Percentiles rank a stretch among this genome's conserved stretches.
Evolutionary conservation across 2,797 vertebrate genomes (phyloP).

Genomic region (Knipowitschia caucasica): DNA sequence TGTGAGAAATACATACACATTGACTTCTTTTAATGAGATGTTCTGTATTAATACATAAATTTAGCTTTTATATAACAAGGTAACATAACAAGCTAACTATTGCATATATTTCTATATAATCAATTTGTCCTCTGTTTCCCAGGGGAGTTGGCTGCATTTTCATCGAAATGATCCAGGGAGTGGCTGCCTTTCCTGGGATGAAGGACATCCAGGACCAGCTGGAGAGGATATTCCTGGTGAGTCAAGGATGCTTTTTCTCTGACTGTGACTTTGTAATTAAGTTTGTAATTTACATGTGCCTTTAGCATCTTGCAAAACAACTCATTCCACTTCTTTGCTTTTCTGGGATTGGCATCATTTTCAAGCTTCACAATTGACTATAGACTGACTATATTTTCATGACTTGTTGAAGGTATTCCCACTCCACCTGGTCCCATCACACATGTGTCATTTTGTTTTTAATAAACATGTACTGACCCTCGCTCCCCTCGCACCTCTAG

Average conservation of each 20-base stretch:
- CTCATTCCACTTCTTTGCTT: no score
- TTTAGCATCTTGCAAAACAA: no score
- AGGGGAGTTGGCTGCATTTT: constrained; percentile 98
- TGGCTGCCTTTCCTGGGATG: constrained; percentile 96
- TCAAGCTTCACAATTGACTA: not conserved
- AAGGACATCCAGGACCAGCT: constrained; percentile 98
- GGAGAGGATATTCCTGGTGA: constrained; percentile 97
- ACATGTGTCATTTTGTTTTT: constrained; percentile 15
- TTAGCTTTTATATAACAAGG: no score
- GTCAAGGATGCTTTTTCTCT: constrained; percentile 36
- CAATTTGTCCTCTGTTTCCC: constrained; percentile 22
- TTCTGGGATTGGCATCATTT: no score
- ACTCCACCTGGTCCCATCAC: not conserved
- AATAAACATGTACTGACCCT: not conserved
- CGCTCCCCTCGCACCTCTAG: constrained; percentile 6
- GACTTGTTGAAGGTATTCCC: not conserved
- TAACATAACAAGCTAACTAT: not conserved
- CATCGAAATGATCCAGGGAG: constrained; percentile 97
- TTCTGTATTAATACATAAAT: no score
- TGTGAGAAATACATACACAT: no score
- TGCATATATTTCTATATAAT: not conserved
- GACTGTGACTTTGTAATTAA: not conserved
- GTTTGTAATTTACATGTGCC: not conserved
- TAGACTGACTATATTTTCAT: not conserved
- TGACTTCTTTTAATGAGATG: no score